These are phyloP conservation scores for Calonectris borealis DNA, from an alignment of 2,113 vertebrate species.

Conservation along the genomic window DNA sequence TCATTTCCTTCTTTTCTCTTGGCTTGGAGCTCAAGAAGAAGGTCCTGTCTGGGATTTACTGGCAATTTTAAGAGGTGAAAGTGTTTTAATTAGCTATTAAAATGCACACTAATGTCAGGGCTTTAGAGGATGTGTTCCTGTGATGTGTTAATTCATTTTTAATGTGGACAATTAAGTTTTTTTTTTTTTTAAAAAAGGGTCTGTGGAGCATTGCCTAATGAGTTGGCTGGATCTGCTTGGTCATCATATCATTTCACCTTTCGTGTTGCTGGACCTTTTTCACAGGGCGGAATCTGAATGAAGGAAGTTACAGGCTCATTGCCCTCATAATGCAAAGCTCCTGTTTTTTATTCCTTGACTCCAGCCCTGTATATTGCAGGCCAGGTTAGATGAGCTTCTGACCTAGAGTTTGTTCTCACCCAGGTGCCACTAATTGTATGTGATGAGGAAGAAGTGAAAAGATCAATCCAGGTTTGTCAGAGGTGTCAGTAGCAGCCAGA, in stretches of 20 bases:
- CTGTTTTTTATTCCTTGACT: neutral
- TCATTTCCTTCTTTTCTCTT: neutral
- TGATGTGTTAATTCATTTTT: constrained; percentile 24
- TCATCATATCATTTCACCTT: neutral
- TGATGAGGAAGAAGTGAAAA: neutral
- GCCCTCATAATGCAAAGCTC: neutral
- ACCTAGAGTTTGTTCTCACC: neutral
- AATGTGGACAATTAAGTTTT: neutral
- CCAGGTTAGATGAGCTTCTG: neutral
- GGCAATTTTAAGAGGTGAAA: neutral
- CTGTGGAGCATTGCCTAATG: neutral
- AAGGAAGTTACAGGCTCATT: neutral
- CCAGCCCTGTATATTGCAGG: neutral
- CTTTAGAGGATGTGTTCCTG: neutral
- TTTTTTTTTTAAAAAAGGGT: neutral
- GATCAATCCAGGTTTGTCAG: neutral
- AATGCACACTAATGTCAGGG: constrained; percentile 7
- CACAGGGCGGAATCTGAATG: neutral
- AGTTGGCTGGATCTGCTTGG: neutral
- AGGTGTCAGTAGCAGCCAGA: neutral
- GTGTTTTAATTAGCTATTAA: constrained; percentile 49
- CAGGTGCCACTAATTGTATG: neutral
- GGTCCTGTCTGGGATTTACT: neutral
- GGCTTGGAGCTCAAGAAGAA: neutral
- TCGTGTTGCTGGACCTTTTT: neutral